These are phyloP conservation scores for Potamarius usumacintae DNA, from an alignment of 2,113 vertebrate species.

Conservation along the genomic window DNA sequence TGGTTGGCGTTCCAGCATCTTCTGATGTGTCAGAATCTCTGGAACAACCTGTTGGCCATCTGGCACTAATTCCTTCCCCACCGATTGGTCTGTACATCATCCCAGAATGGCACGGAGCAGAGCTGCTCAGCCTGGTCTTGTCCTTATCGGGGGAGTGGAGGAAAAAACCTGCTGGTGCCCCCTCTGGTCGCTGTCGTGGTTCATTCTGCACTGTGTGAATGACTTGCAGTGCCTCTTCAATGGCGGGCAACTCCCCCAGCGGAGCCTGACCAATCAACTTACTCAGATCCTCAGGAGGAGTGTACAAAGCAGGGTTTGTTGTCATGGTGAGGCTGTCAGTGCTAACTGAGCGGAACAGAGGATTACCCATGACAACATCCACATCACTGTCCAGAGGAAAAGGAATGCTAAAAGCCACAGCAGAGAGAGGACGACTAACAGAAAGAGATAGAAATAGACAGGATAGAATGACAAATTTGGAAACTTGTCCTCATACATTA, in stretches of 20 bases:
- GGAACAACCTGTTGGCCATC: slow-evolving; percentile 31
- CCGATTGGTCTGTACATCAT: slow-evolving; percentile 62
- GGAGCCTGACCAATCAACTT: slow-evolving; percentile 64
- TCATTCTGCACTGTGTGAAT: slow-evolving; percentile 70
- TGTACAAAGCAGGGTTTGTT: slow-evolving; percentile 64
- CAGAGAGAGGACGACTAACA: slow-evolving; percentile 84
- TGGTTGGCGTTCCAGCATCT: slow-evolving; percentile 63
- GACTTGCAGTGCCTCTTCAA: slow-evolving; percentile 83
- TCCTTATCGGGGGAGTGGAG: slow-evolving; percentile 77
- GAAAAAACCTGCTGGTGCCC: slow-evolving; percentile 86
- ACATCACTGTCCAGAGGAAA: slow-evolving; percentile 95
- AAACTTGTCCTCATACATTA: neutral
- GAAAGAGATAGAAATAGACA: slow-evolving; percentile 30
- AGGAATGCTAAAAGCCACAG: slow-evolving; percentile 90
- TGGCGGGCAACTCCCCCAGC: slow-evolving; percentile 79
- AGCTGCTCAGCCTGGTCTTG: slow-evolving; percentile 68
- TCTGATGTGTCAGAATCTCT: slow-evolving; percentile 63
- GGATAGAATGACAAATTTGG: slow-evolving; percentile 7
- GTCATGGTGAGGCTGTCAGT: slow-evolving; percentile 79
- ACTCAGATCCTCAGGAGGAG: slow-evolving; percentile 73
- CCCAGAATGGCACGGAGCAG: slow-evolving; percentile 70
- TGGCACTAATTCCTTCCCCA: slow-evolving; percentile 48
- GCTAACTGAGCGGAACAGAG: slow-evolving; percentile 82
- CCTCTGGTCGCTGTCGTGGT: slow-evolving; percentile 82
- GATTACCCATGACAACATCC: slow-evolving; percentile 92